Evolutionary conservation across 2,113 vertebrate genomes (phyloP).

Genomic region (Origma solitaria): DNA sequence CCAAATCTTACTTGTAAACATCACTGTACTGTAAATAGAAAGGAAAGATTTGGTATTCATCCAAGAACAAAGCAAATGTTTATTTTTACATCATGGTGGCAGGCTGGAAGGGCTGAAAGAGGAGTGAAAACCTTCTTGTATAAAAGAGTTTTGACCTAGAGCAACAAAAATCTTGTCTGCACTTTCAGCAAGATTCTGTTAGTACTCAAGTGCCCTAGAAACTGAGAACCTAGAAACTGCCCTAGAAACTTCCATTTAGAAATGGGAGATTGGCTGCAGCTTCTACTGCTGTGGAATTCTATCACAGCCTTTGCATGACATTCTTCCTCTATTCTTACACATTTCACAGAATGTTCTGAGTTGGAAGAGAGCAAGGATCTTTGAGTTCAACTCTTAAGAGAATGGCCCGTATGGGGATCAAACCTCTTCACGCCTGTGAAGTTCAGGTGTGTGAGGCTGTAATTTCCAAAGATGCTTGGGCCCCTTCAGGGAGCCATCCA

Average conservation of each 20-base stretch:
- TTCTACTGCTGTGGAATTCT: background rate
- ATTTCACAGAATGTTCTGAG: background rate
- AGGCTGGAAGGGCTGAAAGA: background rate
- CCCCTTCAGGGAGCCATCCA: background rate
- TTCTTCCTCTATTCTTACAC: background rate
- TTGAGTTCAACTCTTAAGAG: background rate
- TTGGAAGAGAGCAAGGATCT: background rate
- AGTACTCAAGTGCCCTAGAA: background rate
- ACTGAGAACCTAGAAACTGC: background rate
- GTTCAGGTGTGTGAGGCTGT: background rate
- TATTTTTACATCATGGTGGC: background rate
- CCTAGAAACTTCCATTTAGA: background rate
- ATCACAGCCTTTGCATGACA: background rate
- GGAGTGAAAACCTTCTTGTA: background rate
- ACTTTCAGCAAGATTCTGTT: background rate
- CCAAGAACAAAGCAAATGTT: background rate
- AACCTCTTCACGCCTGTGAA: background rate
- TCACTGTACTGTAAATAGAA: background rate
- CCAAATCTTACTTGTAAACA: slow-evolving; percentile 2
- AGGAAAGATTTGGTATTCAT: background rate
- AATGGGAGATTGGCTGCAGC: background rate
- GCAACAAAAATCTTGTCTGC: background rate
- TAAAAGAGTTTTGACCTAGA: background rate
- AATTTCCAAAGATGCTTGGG: background rate
- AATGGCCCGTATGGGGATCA: background rate